phyloP scores from a whole-genome alignment of 2,113 vertebrate genomes.

The Poecile atricapillus region DNA sequence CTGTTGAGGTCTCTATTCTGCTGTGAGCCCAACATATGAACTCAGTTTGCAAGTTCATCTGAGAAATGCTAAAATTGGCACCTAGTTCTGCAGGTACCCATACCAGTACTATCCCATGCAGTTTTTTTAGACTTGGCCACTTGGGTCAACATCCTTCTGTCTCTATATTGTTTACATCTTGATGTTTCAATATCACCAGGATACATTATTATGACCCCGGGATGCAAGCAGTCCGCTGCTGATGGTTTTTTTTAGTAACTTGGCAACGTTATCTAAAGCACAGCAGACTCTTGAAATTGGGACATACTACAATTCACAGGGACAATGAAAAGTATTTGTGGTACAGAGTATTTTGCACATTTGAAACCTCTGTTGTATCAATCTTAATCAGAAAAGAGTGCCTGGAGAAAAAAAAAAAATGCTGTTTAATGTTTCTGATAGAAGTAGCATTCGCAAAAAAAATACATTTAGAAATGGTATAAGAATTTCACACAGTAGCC shows the following conservation, averaged over 20 bases:
- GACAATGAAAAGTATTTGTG: not conserved
- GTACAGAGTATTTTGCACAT: not conserved
- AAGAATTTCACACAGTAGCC: not conserved
- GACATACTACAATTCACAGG: not conserved
- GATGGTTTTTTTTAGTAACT: constrained; percentile 22
- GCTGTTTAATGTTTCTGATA: not conserved
- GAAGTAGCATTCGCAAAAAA: not conserved
- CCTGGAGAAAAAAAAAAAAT: not conserved
- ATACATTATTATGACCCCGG: constrained; percentile 30
- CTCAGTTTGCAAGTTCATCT: not conserved
- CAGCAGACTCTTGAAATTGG: constrained; percentile 38
- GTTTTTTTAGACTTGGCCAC: not conserved
- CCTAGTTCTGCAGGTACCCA: not conserved
- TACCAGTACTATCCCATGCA: not conserved
- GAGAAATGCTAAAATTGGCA: not conserved
- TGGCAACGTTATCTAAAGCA: constrained; percentile 45
- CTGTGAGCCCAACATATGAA: not conserved
- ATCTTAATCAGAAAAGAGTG: not conserved
- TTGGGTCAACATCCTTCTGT: not conserved
- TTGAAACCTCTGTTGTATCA: not conserved
- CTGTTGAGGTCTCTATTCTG: not conserved
- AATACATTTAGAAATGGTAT: not conserved
- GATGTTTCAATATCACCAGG: constrained; percentile 38
- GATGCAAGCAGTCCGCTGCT: constrained; percentile 20
- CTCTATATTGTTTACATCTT: constrained; percentile 4